Base-by-base conservation (phyloP, 2,797 vertebrate species). In the Pangasius larnaudii region DNA sequence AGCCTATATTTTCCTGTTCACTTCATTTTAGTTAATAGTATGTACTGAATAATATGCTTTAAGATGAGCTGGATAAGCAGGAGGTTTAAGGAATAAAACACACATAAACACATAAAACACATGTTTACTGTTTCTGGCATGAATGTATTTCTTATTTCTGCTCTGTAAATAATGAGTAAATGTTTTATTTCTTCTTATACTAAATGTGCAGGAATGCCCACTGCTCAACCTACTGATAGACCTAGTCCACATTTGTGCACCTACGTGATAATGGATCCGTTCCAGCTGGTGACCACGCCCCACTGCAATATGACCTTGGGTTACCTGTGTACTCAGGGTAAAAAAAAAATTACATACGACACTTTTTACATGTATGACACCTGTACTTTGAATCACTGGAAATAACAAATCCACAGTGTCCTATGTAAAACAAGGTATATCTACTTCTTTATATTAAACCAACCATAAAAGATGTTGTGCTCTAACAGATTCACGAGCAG, bases 281-380 rank as follows among this genome's bases (percentile, higher is more conserved):
- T 95, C 74, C 85, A 92, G 69, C 53, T 95, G 80, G 18, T 92
- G 85, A 51, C 58, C 56, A 92, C 91, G 16, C 88, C 93, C 24
- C 53, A 93, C 87, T 97, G 96, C 89, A 89, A 80, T 39, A 59
- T 92, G 84, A 90, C n/a, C 87, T 90, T 92, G 33, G 84, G 93
- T 65, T 94, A 92, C 90, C 77, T 97, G 93, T 97, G 96, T 92
- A 92, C 74, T 4, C 81, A 91, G 86, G 92, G 96, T 97, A 95
- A 80, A 63, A 42, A 67, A 71, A 30, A 58, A 2, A 46, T 63
- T 46, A 51, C 39, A 33, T 63, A 39, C 30, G 1, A 61, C 22
- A 63, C 7, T 53, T 7, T 86, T 46, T 74, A 16, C 71, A 63
- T 63, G 79, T 42, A 42, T 42, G 42, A 42, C 42, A 42, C 42